Base-by-base conservation (phyloP, 2,113 vertebrate species). In the Pholis gunnellus region DNA sequence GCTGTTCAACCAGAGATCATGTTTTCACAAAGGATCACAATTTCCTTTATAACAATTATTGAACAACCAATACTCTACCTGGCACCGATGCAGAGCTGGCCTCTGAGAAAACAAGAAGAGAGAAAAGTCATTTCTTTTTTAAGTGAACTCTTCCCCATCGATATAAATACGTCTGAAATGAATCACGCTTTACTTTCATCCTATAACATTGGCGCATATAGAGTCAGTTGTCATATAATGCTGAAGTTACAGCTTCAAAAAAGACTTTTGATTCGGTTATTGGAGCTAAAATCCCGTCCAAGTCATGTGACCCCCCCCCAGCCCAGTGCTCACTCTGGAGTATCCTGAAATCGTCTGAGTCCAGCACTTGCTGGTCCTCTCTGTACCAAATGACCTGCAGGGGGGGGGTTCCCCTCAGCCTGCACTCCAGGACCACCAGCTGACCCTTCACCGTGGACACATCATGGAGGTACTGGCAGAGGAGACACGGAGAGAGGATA, bases 381-480 rank as follows among this genome's bases (percentile, higher is more conserved):
- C 96, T 91, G 94, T 96, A 96, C 97, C 97, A 98, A 81, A 87
- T 93, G 73, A 98, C 95, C 90, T 97, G 96, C 70, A 96, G 85
- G 18, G 95, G 92, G 2, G 95, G 92, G 0, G 95, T 94, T 60
- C 96, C 94, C 5, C 93, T 95, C 77, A 98, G 78, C 10, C 94
- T 92, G 29, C 97, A 97, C 87, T 98, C 97, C 92, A 97, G 93
- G 0, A 96, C 93, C 83, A 96, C 97, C 81, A 96, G 38, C 79
- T 97, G 97, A 1, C 97, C 96, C 73, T 96, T 97, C 2, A 94
- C 91, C 5, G 96, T 94, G 54, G 91, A 95, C 81, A 96, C 83
- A 67, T 97, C 96, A 72, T 97, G 96, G 61, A 98, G 95, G 78
- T 92, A 90, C 97, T 98, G 86, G 4, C 13, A 42, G 31, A 31